These are phyloP conservation scores for Empidonax traillii DNA, from an alignment of 2,113 vertebrate genomes.

Conservation along the genomic window DNA sequence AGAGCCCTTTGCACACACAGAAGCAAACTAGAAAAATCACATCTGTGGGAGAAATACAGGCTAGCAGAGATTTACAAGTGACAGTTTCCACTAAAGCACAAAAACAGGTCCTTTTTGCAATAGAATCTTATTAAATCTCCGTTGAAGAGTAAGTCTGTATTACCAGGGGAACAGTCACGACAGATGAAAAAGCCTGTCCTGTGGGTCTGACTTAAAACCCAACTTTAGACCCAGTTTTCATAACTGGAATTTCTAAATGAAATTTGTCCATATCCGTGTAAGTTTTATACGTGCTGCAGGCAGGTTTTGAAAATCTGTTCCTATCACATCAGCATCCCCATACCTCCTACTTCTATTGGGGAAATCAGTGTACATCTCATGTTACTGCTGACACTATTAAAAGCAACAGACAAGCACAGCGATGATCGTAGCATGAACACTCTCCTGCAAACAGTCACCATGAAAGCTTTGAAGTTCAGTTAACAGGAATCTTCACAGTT, in stretches of 20 bases:
- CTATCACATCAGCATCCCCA: not conserved
- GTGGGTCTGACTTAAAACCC: not conserved
- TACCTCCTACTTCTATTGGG: not conserved
- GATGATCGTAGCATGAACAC: not conserved
- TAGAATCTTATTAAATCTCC: not conserved
- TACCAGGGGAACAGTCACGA: not conserved
- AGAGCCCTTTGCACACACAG: not conserved
- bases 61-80: not conserved
- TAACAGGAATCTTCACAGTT: conserved; percentile 44
- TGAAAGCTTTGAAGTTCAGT: conserved; percentile 53
- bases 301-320: not conserved
- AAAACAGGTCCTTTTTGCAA: not conserved
- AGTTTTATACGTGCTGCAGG: not conserved
- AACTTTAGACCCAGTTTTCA: not conserved
- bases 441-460: not conserved
- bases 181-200: not conserved
- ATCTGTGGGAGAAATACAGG: not conserved
- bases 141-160: not conserved
- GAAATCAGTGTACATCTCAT: not conserved
- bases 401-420: not conserved
- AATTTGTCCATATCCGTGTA: not conserved
- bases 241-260: not conserved
- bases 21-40: not conserved
- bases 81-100: not conserved
- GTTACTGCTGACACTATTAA: not conserved